phyloP scores from a whole-genome alignment of 2,888 invertebrate species.

The Leptothorax acervorum region DNA sequence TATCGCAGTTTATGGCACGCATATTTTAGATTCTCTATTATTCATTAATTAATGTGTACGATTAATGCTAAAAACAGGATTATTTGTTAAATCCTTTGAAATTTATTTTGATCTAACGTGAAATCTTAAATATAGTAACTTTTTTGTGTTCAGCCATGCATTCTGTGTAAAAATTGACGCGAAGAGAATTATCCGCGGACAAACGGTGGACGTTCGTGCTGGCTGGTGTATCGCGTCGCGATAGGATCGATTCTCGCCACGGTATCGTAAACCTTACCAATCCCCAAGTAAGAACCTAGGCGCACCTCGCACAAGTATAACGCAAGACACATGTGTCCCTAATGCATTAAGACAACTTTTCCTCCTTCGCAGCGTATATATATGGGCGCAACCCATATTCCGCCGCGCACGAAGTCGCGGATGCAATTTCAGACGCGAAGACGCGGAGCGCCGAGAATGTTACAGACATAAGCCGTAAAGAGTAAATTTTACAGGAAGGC shows the following conservation, averaged over 20 bases:
- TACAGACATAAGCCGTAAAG: conserved; percentile 13
- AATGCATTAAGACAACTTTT: conserved; percentile 52
- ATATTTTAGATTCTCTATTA: background rate
- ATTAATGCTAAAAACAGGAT: background rate
- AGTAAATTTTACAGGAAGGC: conserved; percentile 8
- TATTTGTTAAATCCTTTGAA: background rate
- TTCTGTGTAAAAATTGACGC: background rate
- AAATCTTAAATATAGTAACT: background rate
- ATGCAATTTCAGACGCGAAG: conserved; percentile 28
- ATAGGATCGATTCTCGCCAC: conserved; percentile 43
- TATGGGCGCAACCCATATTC: conserved; percentile 22
- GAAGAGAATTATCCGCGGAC: background rate
- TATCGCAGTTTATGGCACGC: background rate
- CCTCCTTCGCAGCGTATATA: conserved; percentile 9
- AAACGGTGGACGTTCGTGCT: background rate
- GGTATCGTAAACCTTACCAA: conserved; percentile 42
- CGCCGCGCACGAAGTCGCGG: conserved; percentile 9
- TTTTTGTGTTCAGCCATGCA: background rate
- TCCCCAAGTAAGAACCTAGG: conserved; percentile 25
- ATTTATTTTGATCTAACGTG: background rate
- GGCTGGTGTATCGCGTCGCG: conserved; percentile 20
- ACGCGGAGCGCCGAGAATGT: background rate
- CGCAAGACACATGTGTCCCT: conserved; percentile 31
- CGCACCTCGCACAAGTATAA: background rate
- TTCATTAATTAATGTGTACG: background rate